Percentiles rank a stretch among this genome's conserved stretches.
These are phyloP conservation scores for Rhizomys pruinosus DNA, from an alignment of 2,113 vertebrate genomes.

Conservation along the genomic window DNA sequence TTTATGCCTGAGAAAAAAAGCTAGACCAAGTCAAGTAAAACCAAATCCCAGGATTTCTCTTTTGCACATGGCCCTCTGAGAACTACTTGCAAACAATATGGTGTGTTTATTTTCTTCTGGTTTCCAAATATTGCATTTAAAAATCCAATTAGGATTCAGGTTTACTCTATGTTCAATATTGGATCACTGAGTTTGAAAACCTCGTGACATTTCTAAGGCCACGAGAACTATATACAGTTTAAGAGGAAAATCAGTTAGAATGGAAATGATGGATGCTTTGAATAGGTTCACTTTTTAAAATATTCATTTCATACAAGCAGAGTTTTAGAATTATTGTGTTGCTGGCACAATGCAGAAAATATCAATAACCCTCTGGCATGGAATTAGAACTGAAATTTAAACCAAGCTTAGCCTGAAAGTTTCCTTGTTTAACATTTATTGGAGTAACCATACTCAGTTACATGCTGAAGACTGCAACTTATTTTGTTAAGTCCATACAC, in stretches of 20 bases:
- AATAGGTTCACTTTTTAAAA: not conserved
- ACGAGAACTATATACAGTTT: not conserved
- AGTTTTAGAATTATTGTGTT: slow-evolving; percentile 40
- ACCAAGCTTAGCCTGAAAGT: not conserved
- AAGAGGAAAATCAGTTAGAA: slow-evolving; percentile 36
- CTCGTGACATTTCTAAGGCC: slow-evolving; percentile 38
- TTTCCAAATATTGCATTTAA: slow-evolving; percentile 39
- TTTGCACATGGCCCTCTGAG: not conserved
- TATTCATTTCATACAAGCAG: slow-evolving; percentile 46
- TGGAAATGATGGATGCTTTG: slow-evolving; percentile 38
- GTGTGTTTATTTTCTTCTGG: slow-evolving; percentile 45
- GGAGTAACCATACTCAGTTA: not conserved
- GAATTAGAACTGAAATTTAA: slow-evolving; percentile 50
- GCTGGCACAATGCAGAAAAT: slow-evolving; percentile 33
- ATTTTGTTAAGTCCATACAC: slow-evolving; percentile 28
- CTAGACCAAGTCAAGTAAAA: not conserved
- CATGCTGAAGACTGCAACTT: slow-evolving; percentile 25
- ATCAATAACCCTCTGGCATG: not conserved
- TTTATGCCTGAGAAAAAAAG: not conserved
- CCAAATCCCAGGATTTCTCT: not conserved
- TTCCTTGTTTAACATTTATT: slow-evolving; percentile 24
- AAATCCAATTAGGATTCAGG: slow-evolving; percentile 38
- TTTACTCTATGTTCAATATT: slow-evolving; percentile 4
- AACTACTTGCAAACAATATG: not conserved
- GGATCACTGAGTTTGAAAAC: slow-evolving; percentile 44